Conservation (phyloP, 2,113 vertebrate genomes). For the Rhinoderma darwinii region DNA sequence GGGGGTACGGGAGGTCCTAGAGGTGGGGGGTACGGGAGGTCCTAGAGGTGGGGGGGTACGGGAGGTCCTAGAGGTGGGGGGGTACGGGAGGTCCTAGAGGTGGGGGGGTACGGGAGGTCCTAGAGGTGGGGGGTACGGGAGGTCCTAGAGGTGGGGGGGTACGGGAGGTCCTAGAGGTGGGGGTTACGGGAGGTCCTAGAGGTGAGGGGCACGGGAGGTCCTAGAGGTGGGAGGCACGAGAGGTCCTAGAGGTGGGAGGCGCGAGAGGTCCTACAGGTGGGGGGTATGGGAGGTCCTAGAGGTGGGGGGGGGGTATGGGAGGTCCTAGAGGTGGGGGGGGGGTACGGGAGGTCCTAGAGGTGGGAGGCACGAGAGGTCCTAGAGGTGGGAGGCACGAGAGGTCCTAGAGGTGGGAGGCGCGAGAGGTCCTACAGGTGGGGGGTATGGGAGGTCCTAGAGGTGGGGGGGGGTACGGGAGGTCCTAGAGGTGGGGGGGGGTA, state of each 20-base stretch:
- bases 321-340: no score
- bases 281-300: no score
- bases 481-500: no score
- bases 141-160: not conserved
- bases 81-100: not conserved
- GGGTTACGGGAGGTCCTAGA: not conserved
- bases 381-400: no score
- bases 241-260: not conserved
- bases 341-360: no score
- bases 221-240: not conserved
- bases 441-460: no score
- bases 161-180: not conserved
- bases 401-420: no score
- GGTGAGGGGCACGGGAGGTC: not conserved
- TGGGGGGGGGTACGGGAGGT: no score
- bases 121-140: not conserved
- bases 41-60: slow-evolving; percentile 63
- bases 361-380: no score
- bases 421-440: no score
- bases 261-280: not conserved
- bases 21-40: not conserved
- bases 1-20: not conserved
- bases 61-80: slow-evolving; percentile 69
- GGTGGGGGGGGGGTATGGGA: no score
- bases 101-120: not conserved